These are phyloP conservation scores for Bovichtus diacanthus DNA, from an alignment of 2,797 vertebrate genomes.

Conservation along the genomic window DNA sequence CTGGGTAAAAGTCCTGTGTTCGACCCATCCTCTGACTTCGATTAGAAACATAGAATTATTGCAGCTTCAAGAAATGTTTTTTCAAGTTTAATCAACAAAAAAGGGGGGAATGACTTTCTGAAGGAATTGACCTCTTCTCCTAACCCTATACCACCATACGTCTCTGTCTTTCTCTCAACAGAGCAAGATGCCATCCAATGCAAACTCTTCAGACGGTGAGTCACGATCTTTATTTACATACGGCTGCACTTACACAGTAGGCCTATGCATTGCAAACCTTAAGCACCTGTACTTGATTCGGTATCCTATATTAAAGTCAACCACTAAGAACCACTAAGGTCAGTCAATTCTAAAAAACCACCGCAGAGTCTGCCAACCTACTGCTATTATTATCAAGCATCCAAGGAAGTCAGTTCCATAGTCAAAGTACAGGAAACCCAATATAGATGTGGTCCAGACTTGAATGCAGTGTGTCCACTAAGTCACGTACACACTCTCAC, in stretches of 20 bases:
- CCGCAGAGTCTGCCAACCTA: too few relatives aligned
- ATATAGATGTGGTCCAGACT: not conserved
- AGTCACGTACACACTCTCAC: not conserved
- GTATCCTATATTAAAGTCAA: too few relatives aligned
- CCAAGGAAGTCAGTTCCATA: slow-evolving; percentile 41
- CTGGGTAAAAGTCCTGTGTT: too few relatives aligned
- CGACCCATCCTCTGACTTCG: too few relatives aligned
- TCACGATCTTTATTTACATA: slow-evolving; percentile 6
- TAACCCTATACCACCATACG: not conserved
- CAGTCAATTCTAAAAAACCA: too few relatives aligned
- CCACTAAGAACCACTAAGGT: too few relatives aligned
- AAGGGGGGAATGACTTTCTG: too few relatives aligned
- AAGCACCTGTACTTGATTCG: not conserved
- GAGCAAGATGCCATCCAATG: slow-evolving; percentile 65
- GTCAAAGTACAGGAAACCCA: not conserved
- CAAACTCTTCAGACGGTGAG: slow-evolving; percentile 75
- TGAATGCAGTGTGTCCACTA: not conserved
- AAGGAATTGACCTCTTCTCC: not conserved
- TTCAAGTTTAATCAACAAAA: not conserved
- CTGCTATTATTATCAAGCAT: slow-evolving; percentile 34
- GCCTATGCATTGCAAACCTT: not conserved
- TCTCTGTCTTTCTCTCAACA: slow-evolving; percentile 64
- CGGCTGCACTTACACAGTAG: too few relatives aligned
- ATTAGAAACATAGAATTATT: too few relatives aligned
- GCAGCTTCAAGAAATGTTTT: not conserved